Evolutionary conservation across 2,888 invertebrate genomes (phyloP), one percentile per base, ranked within the genome.

Genomic region (Pachycephus smyrnensis): DNA sequence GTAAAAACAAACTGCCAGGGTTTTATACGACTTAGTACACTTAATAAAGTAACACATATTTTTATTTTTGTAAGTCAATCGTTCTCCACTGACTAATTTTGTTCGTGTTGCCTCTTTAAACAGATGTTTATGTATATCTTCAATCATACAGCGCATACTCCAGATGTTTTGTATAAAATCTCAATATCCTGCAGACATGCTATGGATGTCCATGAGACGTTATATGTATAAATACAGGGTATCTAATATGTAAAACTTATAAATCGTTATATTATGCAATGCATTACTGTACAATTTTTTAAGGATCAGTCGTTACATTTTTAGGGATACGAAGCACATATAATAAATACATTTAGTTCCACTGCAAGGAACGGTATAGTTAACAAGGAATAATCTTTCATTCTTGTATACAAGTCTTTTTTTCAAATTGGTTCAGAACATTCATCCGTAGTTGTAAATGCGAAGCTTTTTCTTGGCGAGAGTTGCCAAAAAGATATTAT

Each of bases 381-480:
- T 55, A 2, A 55, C 23, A 55, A 55, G 2, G 15, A 55, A 55
- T 23, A 55, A 2, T 55, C 55, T 55, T 55, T 55, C 9, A 55
- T 2, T 15, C 9, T 55, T 55, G 23, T 55, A 23, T 55, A 2
- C 55, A 55, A 23, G 2, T 55, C 23, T 55, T 6, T 55, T 55
- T 55, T 23, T 15, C 40, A 40, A 23, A 23, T 9, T 23, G 1
- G 55, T 15, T 81, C 33, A 55, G 55, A 73, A 23, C 75, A 30
- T 74, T 81, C 84, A 82, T 76, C 82, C 83, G 77, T 89, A 85
- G 81, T 94, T 95, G 88, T 95, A 96, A 75, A 96, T 90, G 77
- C 95, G 93, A 80, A 96, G 91, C 86, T 94, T 94, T 23, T 94
- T 94, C 77, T 95, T 94, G 0, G 96, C 95, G 11, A 96, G 90